Evolutionary conservation across 1,140 invertebrate species (phyloP).

Genomic region (Papilio xuthus): DNA sequence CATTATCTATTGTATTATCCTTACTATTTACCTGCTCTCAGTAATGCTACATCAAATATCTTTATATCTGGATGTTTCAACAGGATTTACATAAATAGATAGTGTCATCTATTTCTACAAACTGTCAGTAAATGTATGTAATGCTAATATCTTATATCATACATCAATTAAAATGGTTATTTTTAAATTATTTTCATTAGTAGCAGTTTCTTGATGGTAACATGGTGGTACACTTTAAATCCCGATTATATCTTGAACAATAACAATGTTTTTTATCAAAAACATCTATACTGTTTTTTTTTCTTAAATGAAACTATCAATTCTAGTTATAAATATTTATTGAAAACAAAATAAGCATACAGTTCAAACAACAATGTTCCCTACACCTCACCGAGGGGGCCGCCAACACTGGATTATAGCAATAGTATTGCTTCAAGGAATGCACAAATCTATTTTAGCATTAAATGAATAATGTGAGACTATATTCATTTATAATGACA

Average conservation of each 20-base stretch:
- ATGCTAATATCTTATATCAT: no score
- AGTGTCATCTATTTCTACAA: background rate
- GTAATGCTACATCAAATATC: no score
- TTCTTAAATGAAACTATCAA: slow-evolving; percentile 40
- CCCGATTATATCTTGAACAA: no score
- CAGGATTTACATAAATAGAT: background rate
- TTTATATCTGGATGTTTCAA: background rate
- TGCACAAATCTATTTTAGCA: slow-evolving; percentile 19
- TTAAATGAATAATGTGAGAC: background rate
- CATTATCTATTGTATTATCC: no score
- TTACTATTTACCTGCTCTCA: background rate
- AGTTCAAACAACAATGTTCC: slow-evolving; percentile 48
- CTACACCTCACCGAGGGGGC: slow-evolving; percentile 57
- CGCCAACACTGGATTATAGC: slow-evolving; percentile 10
- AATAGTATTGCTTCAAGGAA: slow-evolving; percentile 11
- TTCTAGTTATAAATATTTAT: slow-evolving; percentile 53
- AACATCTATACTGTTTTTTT: slow-evolving; percentile 31
- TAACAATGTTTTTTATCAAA: no score
- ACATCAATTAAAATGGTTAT: no score
- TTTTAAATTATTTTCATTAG: no score
- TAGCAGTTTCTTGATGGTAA: no score
- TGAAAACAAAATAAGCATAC: slow-evolving; percentile 57
- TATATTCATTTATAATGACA: background rate
- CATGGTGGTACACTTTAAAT: no score
- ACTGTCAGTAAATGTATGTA: background rate